Base-by-base conservation (phyloP, 2,888 invertebrate species). In the Apoda limacodes region DNA sequence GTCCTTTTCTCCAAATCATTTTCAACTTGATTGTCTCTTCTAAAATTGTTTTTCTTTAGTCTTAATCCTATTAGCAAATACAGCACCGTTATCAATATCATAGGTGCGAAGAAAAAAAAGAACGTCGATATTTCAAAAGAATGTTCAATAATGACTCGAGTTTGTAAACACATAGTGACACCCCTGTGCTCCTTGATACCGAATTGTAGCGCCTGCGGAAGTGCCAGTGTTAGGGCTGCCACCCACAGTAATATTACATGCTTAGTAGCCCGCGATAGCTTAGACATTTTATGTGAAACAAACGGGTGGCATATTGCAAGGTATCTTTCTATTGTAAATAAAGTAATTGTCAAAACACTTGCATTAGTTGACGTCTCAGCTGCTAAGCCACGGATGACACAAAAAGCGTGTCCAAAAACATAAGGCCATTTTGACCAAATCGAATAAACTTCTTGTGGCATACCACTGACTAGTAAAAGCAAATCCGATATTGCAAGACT, bases 401-500 rank as follows among this genome's bases (percentile, higher is more conserved):
- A 95, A 55, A 93, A 91, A 2, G 83, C 82, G 41, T 88, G 87
- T 0, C 93, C 93, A 55, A 94, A 90, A 2, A 88, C 82, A 51
- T 90, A 91, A 0, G 89, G 88, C 80, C 88, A 88, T 48, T 88
- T 88, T 1, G 83, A 87, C 90, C 90, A 91, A 33, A 90, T 87
- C 21, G 84, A 83, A 58, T 90, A 89, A 61, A 92, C 87, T 80
- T 94, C 94, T 44, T 88, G 88, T 0, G 93, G 93, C 50, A 93
- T 85, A 0, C 93, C 94, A 39, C 90, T 85, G 1, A 92, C 64
- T 9, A 93, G 70, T 9, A 93, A 72, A 13, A 93, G 70, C 20
- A 94, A 82, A 62, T 94, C 94, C 2, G 93, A 93, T 38, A 93
- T 83, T 4, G 94, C 92, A 57, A 93, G 70, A 60, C 90, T 92